Conservation (phyloP, 2,888 invertebrate genomes). For the Geophilus truncorum region DNA sequence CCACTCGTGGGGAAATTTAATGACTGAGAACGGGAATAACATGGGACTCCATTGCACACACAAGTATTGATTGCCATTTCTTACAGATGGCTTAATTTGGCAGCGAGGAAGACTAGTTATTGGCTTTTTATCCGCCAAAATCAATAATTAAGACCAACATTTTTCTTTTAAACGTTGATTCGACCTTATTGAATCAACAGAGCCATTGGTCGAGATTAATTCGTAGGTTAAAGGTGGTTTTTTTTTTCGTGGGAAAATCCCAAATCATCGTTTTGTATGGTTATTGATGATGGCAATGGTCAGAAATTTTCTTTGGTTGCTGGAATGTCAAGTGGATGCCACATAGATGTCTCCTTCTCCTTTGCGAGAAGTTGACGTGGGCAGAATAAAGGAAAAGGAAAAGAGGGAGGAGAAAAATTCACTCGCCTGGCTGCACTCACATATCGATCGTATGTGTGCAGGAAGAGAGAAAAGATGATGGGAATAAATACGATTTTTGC, state of each 20-base stretch:
- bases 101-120: constrained; percentile 11
- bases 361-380: constrained; percentile 9
- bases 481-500: constrained; percentile 27
- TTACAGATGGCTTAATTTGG: constrained; percentile 27
- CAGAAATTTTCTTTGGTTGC: constrained; percentile 14
- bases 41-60: constrained; percentile 22
- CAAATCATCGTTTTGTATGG: not conserved
- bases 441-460: constrained; percentile 27
- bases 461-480: constrained; percentile 27
- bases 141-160: not conserved
- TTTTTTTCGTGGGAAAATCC: not conserved
- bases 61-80: constrained; percentile 24
- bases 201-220: not conserved
- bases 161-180: no score
- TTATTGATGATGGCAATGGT: constrained; percentile 1
- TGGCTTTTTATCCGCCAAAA: constrained; percentile 23
- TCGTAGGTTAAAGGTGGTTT: not conserved
- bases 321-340: constrained; percentile 23
- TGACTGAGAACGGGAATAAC: constrained; percentile 24
- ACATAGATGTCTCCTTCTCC: not conserved
- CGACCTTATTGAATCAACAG: not conserved
- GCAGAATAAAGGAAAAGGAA: constrained; percentile 17
- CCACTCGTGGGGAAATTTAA: constrained; percentile 21
- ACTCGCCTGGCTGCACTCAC: constrained; percentile 22
- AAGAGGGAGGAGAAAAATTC: not conserved